A percentile compares a stretch with the other conserved stretches of the same genome.
Evolutionary conservation across 2,797 vertebrate species (phyloP).

Genomic region (Diceros bicornis): DNA sequence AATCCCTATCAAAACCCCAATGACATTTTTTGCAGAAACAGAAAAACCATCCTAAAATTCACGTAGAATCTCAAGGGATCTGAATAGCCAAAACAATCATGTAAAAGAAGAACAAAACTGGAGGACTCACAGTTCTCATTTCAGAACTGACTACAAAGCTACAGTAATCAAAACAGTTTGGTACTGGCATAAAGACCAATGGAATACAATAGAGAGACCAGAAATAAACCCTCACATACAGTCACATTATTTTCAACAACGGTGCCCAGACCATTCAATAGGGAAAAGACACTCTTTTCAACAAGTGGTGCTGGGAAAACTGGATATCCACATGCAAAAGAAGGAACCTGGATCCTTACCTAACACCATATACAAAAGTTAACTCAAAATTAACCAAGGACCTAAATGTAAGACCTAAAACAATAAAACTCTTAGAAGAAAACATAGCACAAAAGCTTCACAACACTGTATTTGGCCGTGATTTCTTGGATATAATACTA

Average conservation of each 20-base stretch:
- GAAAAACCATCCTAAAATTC: constrained; percentile 3
- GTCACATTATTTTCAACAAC: not conserved
- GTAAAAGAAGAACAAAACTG: not conserved
- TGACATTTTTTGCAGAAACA: not conserved
- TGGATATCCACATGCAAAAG: not conserved
- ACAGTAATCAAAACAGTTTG: not conserved
- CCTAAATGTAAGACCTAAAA: not conserved
- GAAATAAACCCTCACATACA: not conserved
- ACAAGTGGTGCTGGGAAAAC: not conserved
- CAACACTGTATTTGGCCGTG: not conserved
- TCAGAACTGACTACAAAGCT: not conserved
- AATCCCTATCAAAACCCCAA: constrained; percentile 14
- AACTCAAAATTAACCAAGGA: not conserved
- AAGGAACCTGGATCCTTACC: not conserved
- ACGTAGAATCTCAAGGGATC: not conserved
- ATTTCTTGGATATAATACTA: not conserved
- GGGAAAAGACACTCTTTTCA: not conserved
- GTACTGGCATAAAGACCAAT: not conserved
- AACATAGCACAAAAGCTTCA: not conserved
- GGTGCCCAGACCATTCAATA: not conserved
- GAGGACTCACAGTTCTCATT: not conserved
- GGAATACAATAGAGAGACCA: not conserved
- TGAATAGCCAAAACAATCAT: not conserved
- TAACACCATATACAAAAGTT: not conserved
- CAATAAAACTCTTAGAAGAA: not conserved